Percentiles rank a stretch among this genome's conserved stretches.
These are phyloP conservation scores for Lordiphosa andalusiaca DNA, from an alignment of 2,888 invertebrate genomes.

Conservation along the genomic window DNA sequence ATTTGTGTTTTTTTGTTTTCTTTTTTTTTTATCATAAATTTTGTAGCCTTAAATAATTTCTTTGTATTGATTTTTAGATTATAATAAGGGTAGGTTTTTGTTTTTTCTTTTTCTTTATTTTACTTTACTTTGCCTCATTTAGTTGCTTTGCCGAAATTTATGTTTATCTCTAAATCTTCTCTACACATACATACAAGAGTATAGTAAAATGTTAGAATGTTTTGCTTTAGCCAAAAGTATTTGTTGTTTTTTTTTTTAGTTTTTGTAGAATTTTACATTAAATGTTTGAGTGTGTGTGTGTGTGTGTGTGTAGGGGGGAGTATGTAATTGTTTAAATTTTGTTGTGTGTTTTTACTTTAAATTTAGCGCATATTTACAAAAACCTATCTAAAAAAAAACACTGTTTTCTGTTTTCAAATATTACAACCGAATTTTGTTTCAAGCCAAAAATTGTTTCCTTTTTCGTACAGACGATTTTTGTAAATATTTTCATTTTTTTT, in stretches of 20 bases:
- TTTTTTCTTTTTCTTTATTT: conserved; percentile 14
- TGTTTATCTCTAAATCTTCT: conserved; percentile 29
- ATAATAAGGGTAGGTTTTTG: conserved; percentile 26
- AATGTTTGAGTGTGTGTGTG: conserved; percentile 45
- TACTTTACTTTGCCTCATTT: conserved; percentile 58
- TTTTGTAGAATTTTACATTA: conserved; percentile 48
- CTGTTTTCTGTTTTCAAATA: conserved; percentile 25
- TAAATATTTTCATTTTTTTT: conserved; percentile 39
- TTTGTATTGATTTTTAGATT: conserved; percentile 59
- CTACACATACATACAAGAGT: conserved; percentile 38
- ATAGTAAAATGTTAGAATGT: conserved; percentile 44
- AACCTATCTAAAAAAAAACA: conserved; percentile 74
- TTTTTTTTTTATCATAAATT: conserved; percentile 24
- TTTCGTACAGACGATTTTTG: conserved; percentile 38
- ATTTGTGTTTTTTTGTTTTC: conserved; percentile 24
- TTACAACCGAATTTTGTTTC: conserved; percentile 28
- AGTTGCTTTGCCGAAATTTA: conserved; percentile 69
- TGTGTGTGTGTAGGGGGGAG: conserved; percentile 33
- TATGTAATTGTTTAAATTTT: conserved; percentile 23
- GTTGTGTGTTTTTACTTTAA: conserved; percentile 39
- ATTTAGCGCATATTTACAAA: conserved; percentile 80
- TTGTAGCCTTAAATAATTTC: conserved; percentile 72
- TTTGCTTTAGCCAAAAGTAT: conserved; percentile 55
- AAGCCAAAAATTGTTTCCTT: conserved; percentile 3
- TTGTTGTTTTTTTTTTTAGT: conserved; percentile 18